Base-by-base conservation (phyloP, 2,888 invertebrate genomes). In the Nycteola revayana region DNA sequence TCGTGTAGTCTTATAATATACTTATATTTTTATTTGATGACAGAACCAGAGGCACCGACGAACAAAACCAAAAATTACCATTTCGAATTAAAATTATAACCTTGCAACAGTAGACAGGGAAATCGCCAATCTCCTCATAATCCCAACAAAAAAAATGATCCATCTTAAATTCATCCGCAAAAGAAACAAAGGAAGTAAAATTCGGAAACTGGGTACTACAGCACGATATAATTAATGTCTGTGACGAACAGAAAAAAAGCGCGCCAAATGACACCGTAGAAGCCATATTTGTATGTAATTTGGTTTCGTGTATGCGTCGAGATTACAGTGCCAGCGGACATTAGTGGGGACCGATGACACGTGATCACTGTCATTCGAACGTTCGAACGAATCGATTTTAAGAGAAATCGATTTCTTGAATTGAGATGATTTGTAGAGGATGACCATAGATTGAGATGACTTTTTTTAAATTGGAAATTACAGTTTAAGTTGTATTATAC, bases 231-330 rank as follows among this genome's bases (percentile, higher is more conserved):
- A 83, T 83, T 80, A 81, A 51, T 64, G 54, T 49, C 63, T 60
- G 67, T 67, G 75, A 73, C 74, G 42, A 38, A 66, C 61, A 60
- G 59, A 49, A 21, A n/a, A n/a, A 21, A 21, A 7, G 21, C 51
- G 52, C 69, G 69, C 73, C 71, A 87, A 86, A 87, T 86, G 84
- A 87, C 82, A 85, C 69, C 75, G 70, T 73, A 66, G 66, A 71
- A 59, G 75, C 74, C 78, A 73, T 80, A 67, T 76, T 72, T 69
- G 53, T 46, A 60, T 53, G 62, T 79, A 81, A 83, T 85, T 81
- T 76, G 55, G 70, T 69, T 50, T 53, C 76, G 75, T 69, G 73
- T 72, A 66, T 54, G 72, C 55, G 41, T 70, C 66, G 74, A 80
- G 83, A 87, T 87, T 86, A 84, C 74, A 81, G 81, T 71, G 77